phyloP scores from a whole-genome alignment of 2,888 invertebrate species.

The Drosophila meridiana region DNA sequence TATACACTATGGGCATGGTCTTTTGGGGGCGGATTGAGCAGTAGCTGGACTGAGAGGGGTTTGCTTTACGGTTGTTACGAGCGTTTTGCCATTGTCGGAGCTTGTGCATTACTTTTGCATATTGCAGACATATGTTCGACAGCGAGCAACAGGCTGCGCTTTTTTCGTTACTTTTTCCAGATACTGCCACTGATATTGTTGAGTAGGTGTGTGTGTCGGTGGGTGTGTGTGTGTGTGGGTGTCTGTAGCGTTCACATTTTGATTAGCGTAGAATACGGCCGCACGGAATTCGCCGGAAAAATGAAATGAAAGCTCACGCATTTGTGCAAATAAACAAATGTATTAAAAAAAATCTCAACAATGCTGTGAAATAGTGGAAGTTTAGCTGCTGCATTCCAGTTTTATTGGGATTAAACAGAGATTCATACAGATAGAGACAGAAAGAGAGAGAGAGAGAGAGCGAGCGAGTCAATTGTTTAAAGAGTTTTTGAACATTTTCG shows the following conservation, averaged over 20 bases:
- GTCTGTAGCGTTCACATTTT: conserved; percentile 38
- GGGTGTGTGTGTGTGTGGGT: conserved; percentile 8
- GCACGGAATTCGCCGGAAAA: conserved; percentile 62
- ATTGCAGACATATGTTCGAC: conserved; percentile 77
- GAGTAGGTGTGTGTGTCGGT: conserved; percentile 5
- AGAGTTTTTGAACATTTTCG: conserved; percentile 9
- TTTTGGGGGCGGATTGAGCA: not conserved
- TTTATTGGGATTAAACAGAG: conserved; percentile 4
- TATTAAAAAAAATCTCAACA: conserved; percentile 16
- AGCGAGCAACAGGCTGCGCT: conserved; percentile 56
- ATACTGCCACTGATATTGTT: conserved; percentile 19
- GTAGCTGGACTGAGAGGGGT: not conserved
- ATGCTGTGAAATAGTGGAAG: conserved; percentile 21
- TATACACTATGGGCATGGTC: conserved; percentile 14
- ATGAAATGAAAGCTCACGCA: conserved; percentile 65
- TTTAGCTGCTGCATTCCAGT: conserved; percentile 40
- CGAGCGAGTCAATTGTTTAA: not conserved
- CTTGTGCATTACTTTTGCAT: conserved; percentile 79
- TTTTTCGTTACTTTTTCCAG: conserved; percentile 9
- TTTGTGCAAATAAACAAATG: conserved; percentile 77
- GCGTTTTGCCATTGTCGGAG: conserved; percentile 47
- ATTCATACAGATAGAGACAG: not conserved
- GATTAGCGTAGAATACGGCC: conserved; percentile 42
- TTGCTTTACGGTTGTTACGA: conserved; percentile 42
- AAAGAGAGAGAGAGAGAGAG: not conserved